A percentile compares a stretch with the other conserved stretches of the same genome.
Conservation (phyloP, 2,888 invertebrate species). For the Rotaria sp. region DNA sequence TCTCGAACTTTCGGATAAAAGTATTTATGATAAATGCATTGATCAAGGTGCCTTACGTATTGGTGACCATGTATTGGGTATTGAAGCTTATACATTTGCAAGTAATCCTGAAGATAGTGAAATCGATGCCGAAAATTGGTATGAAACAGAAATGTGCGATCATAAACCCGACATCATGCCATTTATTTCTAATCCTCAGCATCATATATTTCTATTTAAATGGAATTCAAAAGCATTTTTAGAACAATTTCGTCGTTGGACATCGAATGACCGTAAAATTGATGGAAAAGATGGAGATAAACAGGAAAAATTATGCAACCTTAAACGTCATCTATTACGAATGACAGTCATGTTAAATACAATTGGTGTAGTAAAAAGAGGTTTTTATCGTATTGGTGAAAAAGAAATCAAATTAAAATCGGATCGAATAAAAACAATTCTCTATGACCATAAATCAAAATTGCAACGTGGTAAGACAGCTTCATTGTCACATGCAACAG, state of each 20-base stretch:
- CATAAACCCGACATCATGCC: not conserved
- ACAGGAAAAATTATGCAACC: not conserved
- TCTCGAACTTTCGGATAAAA: not conserved
- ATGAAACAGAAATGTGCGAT: not conserved
- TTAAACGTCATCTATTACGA: constrained; percentile 21
- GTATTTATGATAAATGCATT: not conserved
- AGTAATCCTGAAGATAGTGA: constrained; percentile 11
- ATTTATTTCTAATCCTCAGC: not conserved
- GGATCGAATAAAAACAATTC: not conserved
- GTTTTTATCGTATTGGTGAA: not conserved
- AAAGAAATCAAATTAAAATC: not conserved
- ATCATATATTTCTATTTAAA: constrained; percentile 2
- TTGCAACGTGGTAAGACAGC: not conserved
- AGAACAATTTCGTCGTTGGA: not conserved
- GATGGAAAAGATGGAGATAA: not conserved
- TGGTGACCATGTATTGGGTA: not conserved
- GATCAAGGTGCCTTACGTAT: not conserved
- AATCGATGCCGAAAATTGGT: constrained; percentile 2
- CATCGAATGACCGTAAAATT: not conserved
- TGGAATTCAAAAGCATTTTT: not conserved
- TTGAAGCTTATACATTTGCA: not conserved
- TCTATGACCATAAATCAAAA: constrained; percentile 2
- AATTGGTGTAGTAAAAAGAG: not conserved
- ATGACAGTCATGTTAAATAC: constrained; percentile 28
- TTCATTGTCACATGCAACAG: not conserved